Base-by-base conservation (phyloP, 2,113 vertebrate species). In the Rhabdornis inornatus region DNA sequence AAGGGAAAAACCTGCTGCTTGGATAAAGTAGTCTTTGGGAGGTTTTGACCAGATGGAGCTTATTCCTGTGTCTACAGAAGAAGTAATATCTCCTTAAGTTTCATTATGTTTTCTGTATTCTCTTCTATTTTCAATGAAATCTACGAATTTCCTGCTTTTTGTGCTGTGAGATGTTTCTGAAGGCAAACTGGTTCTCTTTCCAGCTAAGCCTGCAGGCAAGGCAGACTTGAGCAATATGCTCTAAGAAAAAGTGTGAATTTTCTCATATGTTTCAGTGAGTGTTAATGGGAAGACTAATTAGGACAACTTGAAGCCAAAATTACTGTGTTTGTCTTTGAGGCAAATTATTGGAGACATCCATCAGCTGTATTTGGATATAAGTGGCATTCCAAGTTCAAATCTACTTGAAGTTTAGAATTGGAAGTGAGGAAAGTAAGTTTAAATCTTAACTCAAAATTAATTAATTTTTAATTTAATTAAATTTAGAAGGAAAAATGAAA, bases 191-290 rank as follows among this genome's bases (percentile, higher is more conserved):
- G 20, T 30, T 78, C 20, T 64, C 42, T 60, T 70, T 75, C 84
- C 85, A 86, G 84, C 74, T 63, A 47, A 94, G 79, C 70, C 53
- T 84, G 50, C 59, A 71, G 63, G 89, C 83, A 56, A 66, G 59
- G 64, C 91, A 96, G 91, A 94, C 60, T 65, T 88, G 53, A 94
- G 93, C 89, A 95, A 86, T 95, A 86, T 93, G 92, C 75, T 93
- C 18, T 5, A 52, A 49, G 61, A 70, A 50, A 42, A 71, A 59
- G 92, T 91, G 90, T 95, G 88, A 86, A 83, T 80, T 92, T 90
- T 65, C 66, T 89, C 86, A 42, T 86, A 82, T 83, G 68, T 95
- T 92, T 84, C 63, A 42, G 24, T 66, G 55, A 90, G 64, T 4
- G 0, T 89, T 96, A 83, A 94, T 95, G 44, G 61, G 82, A 90